Base-by-base conservation (phyloP, 2,113 vertebrate species). In the Heterotis niloticus region DNA sequence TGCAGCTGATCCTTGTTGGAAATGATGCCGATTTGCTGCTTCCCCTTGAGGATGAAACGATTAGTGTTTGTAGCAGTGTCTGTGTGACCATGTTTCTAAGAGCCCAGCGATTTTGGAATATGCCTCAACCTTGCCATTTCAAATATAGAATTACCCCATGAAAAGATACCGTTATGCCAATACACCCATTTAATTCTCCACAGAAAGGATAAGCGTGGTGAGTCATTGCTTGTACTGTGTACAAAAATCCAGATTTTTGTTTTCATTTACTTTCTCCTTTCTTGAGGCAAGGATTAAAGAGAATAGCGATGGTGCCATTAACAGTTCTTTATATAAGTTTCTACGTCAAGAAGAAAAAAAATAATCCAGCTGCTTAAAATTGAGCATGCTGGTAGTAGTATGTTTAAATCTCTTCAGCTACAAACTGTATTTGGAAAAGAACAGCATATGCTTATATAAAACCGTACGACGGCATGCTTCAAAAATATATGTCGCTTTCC, bases 251-350 rank as follows among this genome's bases (percentile, higher is more conserved):
- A 44, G 34, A 44, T 44, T 44, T 44, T 66, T 44, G 26, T 54
- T 75, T 17, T 62, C n/a, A 12, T 65, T 66, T 64, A 52, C 65
- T 77, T 24, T 23, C 57, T 77, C 24, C 26, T 44, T 65, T 76
- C 10, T 44, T 14, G 60, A 65, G 18, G 34, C n/a, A 64, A 64
- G 51, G 62, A 77, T 77, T 28, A 77, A 77, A 77, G 29, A 34
- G 34, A 77, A 24, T 66, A 18, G 52, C 65, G 62, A 13, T 34
- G 65, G 64, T 77, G 52, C 75, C 23, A 44, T 44, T 44, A 44
- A 44, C 34, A 44, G 34, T 44, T 44, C n/a, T 56, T 23, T 66
- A 24, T n/a, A 66, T 66, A 66, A 66, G 23, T 66, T 23, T 66
- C 2, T 20, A 23, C 18, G 11, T 62, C 3, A 1, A 62, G 14